phyloP scores from a whole-genome alignment of 2,113 vertebrate species.

The Pelecanoides urinatrix region DNA sequence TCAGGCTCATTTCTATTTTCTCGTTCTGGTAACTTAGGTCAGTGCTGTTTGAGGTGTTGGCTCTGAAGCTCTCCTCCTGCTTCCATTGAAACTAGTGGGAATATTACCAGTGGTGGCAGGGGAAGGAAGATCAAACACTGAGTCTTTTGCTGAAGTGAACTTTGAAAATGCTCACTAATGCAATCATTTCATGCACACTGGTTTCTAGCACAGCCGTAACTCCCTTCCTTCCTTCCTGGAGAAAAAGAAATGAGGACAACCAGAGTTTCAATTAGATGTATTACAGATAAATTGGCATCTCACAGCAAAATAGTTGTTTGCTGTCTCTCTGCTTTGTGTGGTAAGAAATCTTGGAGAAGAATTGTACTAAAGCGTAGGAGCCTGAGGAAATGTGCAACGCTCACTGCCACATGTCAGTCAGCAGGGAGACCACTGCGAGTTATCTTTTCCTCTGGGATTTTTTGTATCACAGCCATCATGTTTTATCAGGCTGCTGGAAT shows the following conservation, averaged over 20 bases:
- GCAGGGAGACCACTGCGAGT: background rate
- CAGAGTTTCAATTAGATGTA: background rate
- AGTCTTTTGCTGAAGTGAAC: background rate
- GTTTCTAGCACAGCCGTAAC: background rate
- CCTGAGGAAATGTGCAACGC: background rate
- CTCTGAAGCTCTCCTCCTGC: background rate
- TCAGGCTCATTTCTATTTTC: background rate
- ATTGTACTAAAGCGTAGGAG: background rate
- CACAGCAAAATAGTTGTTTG: background rate
- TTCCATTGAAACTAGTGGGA: background rate
- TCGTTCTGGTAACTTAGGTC: background rate
- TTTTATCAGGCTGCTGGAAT: background rate
- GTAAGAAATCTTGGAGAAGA: background rate
- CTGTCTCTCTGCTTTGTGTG: background rate
- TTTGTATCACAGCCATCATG: background rate
- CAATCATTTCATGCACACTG: background rate
- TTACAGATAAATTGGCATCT: background rate
- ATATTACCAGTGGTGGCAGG: background rate
- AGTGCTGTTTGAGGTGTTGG: background rate
- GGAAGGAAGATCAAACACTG: background rate
- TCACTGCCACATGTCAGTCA: background rate
- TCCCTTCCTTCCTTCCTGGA: slow-evolving; percentile 18
- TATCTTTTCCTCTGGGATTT: background rate
- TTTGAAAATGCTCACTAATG: background rate
- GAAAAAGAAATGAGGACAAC: background rate